phyloP scores from a whole-genome alignment of 2,797 vertebrate species.

The Okamejei kenojei region DNA sequence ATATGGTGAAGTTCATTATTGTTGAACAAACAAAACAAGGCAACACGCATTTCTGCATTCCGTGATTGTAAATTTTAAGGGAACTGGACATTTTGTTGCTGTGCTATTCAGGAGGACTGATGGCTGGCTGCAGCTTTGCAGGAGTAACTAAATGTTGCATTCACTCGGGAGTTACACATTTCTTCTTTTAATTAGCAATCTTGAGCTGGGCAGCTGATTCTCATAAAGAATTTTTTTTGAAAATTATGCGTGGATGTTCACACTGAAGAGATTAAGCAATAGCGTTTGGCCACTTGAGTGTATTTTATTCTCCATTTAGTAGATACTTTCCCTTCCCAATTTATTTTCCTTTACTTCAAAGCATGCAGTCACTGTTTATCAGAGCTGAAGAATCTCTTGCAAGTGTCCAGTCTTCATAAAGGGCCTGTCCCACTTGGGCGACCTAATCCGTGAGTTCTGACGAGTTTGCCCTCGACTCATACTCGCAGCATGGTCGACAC shows the following conservation, averaged over 20 bases:
- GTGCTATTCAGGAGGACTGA: neutral
- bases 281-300: neutral
- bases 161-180: neutral
- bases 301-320: neutral
- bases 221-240: neutral
- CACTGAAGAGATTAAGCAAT: neutral
- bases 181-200: neutral
- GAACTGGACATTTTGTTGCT: neutral
- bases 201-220: neutral
- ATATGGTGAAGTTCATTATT: neutral
- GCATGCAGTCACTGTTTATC: neutral
- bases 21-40: neutral
- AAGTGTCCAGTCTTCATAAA: too few species aligned
- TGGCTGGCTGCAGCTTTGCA: too few species aligned
- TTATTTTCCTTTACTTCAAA: neutral
- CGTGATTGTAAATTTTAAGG: neutral
- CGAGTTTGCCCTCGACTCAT: too few species aligned
- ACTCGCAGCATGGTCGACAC: too few species aligned
- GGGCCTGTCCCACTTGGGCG: too few species aligned
- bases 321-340: neutral
- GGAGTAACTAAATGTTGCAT: neutral
- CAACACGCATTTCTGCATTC: neutral
- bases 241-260: neutral
- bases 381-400: neutral
- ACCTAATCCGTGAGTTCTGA: too few species aligned